phyloP scores from a whole-genome alignment of 64 coral and sea anemone genomes.

The Porites lutea region DNA sequence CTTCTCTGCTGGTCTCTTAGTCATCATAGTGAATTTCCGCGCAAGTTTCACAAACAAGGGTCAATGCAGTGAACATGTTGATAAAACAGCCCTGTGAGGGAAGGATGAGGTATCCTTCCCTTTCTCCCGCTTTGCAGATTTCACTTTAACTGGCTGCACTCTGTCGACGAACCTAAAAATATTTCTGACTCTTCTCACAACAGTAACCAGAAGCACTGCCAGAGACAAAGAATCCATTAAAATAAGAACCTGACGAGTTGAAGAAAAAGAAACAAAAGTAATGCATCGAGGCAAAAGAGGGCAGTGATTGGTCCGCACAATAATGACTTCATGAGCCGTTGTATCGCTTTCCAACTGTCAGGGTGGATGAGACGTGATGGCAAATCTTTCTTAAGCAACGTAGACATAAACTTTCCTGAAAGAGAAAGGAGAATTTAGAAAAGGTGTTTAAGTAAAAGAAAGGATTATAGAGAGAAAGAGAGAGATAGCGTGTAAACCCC shows the following conservation, averaged over 20 bases:
- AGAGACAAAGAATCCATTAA: neutral
- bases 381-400: conserved; percentile 63
- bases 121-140: neutral
- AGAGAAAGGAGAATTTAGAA: neutral
- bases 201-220: neutral
- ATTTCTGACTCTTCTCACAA: neutral
- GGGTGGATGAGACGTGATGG: no score
- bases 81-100: neutral
- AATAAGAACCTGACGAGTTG: neutral
- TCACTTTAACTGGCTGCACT: neutral
- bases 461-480: no score
- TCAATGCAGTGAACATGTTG: no score
- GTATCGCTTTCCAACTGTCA: neutral
- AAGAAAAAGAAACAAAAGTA: neutral
- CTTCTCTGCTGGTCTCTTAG: no score
- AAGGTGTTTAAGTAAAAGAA: neutral
- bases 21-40: neutral
- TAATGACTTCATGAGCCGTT: neutral
- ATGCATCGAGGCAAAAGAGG: neutral
- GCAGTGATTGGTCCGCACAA: neutral
- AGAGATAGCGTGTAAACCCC: no score
- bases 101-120: neutral
- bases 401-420: conserved; percentile 86
- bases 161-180: conserved; percentile 1
- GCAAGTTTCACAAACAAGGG: neutral